These are phyloP conservation scores for Alfaro cultratus DNA, from an alignment of 2,797 vertebrate species.

Conservation along the genomic window DNA sequence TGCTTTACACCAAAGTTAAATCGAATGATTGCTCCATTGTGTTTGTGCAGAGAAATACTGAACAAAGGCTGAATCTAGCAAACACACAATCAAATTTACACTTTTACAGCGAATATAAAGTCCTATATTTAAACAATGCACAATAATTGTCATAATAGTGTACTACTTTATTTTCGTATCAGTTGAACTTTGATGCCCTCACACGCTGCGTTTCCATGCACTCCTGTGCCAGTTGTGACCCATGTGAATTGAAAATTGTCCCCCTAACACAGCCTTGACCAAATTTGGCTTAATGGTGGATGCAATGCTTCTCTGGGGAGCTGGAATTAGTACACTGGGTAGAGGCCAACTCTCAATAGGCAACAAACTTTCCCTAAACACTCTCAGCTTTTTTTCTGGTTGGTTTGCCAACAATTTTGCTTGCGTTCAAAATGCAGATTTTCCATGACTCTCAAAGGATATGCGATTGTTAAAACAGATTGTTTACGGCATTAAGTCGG, in stretches of 20 bases:
- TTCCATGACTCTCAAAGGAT: neutral
- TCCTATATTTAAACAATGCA: neutral
- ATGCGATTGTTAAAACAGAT: conserved; percentile 3
- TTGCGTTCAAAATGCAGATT: neutral
- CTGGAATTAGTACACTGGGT: conserved; percentile 81
- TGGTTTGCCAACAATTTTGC: conserved; percentile 29
- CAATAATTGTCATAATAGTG: conserved; percentile 25
- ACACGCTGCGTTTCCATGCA: conserved; percentile 73
- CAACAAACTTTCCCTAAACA: conserved; percentile 43
- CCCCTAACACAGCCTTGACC: conserved; percentile 84
- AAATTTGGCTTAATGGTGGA: conserved; percentile 89
- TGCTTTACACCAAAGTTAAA: conserved; percentile 32
- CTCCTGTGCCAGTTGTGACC: conserved; percentile 84
- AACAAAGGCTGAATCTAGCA: conserved; percentile 15
- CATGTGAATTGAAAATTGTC: conserved; percentile 85
- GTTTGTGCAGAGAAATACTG: conserved; percentile 17
- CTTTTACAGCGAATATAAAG: neutral
- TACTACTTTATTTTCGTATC: conserved; percentile 74
- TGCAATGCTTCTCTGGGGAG: conserved; percentile 79
- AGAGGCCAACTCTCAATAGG: conserved; percentile 73
- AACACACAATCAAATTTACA: conserved; percentile 5
- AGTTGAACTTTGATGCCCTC: conserved; percentile 74
- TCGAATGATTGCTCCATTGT: conserved; percentile 43
- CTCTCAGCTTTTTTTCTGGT: conserved; percentile 26
- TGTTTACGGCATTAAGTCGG: neutral